phyloP scores from a whole-genome alignment of 2,888 invertebrate species.

The Coelinius sp. region DNA sequence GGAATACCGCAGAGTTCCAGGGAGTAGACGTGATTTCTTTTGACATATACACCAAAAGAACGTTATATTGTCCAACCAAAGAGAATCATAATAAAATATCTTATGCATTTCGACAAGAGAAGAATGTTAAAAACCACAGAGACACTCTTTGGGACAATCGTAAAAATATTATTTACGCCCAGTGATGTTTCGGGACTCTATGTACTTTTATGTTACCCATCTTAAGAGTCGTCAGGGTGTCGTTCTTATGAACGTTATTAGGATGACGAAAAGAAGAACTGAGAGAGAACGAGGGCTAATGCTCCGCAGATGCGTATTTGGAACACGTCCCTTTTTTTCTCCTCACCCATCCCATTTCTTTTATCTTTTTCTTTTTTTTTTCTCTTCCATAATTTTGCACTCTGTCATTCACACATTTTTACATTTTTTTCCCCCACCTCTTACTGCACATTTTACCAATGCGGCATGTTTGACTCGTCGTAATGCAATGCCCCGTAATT shows the following conservation, averaged over 20 bases:
- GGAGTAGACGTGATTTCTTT: slow-evolving; percentile 51
- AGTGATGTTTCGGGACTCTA: slow-evolving; percentile 17
- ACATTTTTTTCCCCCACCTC: neutral
- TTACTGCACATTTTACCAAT: slow-evolving; percentile 10
- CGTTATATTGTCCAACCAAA: slow-evolving; percentile 51
- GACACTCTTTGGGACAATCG: slow-evolving; percentile 40
- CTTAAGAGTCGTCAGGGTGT: slow-evolving; percentile 1
- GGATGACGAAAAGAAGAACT: neutral
- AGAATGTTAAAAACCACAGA: slow-evolving; percentile 36
- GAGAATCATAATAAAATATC: slow-evolving; percentile 51
- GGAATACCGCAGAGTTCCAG: slow-evolving; percentile 55
- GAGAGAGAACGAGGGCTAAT: neutral
- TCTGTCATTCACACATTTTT: slow-evolving; percentile 9
- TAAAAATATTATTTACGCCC: slow-evolving; percentile 46
- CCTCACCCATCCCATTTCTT: neutral
- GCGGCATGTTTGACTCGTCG: slow-evolving; percentile 51
- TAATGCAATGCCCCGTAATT: slow-evolving; percentile 45
- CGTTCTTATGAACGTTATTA: slow-evolving; percentile 11
- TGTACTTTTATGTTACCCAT: slow-evolving; percentile 19
- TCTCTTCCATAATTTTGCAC: neutral
- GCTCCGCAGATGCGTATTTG: slow-evolving; percentile 12
- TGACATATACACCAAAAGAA: slow-evolving; percentile 54
- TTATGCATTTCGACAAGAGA: slow-evolving; percentile 45
- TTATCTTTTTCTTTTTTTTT: neutral
- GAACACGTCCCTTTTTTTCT: slow-evolving; percentile 3